phyloP scores from a whole-genome alignment of 2,888 invertebrate genomes.

The Steinernema carpocapsae region DNA sequence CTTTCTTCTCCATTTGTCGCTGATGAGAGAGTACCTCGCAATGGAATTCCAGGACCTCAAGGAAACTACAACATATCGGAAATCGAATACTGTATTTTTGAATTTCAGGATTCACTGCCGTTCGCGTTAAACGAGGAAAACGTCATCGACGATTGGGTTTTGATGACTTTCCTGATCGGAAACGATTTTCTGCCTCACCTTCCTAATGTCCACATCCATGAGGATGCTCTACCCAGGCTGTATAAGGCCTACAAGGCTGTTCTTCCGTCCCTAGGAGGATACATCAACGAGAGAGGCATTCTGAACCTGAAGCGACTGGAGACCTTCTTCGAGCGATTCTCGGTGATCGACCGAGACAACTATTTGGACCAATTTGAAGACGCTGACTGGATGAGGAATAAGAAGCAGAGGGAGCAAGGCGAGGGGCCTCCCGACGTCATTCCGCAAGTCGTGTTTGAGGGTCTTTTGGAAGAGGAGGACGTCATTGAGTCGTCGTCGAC shows the following conservation, averaged over 20 bases:
- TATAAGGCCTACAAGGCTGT: constrained; percentile 79
- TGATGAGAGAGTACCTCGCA: constrained; percentile 89
- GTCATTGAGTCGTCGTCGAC: constrained; percentile 37
- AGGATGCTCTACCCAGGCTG: constrained; percentile 84
- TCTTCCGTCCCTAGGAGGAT: constrained; percentile 81
- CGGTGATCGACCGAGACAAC: constrained; percentile 45
- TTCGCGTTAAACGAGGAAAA: constrained; percentile 85
- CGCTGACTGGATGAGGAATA: constrained; percentile 38
- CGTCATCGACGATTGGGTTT: constrained; percentile 95
- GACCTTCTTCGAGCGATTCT: constrained; percentile 74
- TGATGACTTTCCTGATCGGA: constrained; percentile 90
- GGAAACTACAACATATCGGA: too few species aligned
- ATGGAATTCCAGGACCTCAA: constrained; percentile 79
- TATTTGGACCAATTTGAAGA: constrained; percentile 57
- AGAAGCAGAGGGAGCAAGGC: not conserved
- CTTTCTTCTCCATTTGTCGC: constrained; percentile 86
- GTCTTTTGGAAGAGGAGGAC: constrained; percentile 64
- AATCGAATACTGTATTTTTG: not conserved
- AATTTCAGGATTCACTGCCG: constrained; percentile 72
- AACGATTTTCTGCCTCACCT: constrained; percentile 97
- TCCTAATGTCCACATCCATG: constrained; percentile 89
- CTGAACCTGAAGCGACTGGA: constrained; percentile 85
- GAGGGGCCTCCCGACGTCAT: not conserved
- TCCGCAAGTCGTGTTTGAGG: not conserved
- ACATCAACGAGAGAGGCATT: constrained; percentile 87